These are phyloP conservation scores for Calypte anna DNA, from an alignment of 2,113 vertebrate genomes.

Conservation along the genomic window DNA sequence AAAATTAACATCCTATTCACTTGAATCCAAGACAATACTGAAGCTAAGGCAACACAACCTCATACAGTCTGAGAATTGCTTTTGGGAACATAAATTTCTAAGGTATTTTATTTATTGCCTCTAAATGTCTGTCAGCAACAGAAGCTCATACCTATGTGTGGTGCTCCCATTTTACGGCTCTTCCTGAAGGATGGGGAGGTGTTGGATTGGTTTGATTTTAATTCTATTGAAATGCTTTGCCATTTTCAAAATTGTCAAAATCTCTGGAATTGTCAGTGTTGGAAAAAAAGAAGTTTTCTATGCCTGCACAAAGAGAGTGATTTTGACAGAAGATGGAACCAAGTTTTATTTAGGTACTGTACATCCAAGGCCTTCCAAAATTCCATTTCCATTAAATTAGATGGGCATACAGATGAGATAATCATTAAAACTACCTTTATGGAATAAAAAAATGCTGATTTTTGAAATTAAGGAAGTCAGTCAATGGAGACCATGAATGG, in stretches of 20 bases:
- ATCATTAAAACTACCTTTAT: background rate
- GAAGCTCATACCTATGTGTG: background rate
- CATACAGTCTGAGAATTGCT: background rate
- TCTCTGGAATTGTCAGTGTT: background rate
- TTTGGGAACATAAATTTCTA: background rate
- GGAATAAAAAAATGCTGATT: background rate
- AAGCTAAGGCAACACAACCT: background rate
- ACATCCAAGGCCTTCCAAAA: background rate
- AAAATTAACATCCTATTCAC: background rate
- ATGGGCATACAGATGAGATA: background rate
- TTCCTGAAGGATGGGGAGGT: background rate
- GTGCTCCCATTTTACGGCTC: background rate
- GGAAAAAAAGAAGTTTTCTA: background rate
- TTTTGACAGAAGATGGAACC: background rate
- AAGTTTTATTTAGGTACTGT: background rate
- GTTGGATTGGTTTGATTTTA: background rate
- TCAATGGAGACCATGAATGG: background rate
- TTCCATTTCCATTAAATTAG: background rate
- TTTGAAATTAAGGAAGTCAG: slow-evolving; percentile 10
- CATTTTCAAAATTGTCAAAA: background rate
- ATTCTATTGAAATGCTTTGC: background rate
- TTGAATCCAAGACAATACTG: background rate
- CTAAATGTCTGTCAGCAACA: background rate
- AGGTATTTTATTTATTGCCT: background rate
- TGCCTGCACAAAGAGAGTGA: background rate